These are phyloP conservation scores for Turritopsis rubra DNA, from an alignment of 30 jellyfish, hydroid and myxozoan species.

Conservation along the genomic window DNA sequence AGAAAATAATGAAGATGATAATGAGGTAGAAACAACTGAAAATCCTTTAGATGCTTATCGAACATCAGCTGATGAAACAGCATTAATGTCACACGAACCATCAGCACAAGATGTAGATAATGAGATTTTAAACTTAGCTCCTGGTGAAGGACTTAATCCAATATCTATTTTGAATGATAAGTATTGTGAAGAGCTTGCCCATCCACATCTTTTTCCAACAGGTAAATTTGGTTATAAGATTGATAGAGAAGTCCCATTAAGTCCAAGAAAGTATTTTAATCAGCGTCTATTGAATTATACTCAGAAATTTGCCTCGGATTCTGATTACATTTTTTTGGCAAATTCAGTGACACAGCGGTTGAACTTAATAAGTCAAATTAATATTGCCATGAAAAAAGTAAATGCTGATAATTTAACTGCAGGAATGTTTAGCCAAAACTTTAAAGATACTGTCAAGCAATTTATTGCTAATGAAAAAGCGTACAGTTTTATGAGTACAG, in stretches of 20 bases:
- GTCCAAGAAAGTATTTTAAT: conserved; percentile 17
- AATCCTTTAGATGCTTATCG: conserved; percentile 24
- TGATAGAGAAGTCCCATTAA: neutral
- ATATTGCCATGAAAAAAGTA: conserved; percentile 24
- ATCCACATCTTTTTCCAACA: conserved; percentile 15
- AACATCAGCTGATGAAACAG: conserved; percentile 22
- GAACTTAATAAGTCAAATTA: conserved; percentile 10
- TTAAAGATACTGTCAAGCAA: too few species aligned
- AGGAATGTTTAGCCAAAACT: too few species aligned
- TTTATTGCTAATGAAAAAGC: too few species aligned
- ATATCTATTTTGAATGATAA: conserved; percentile 24
- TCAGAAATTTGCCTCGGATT: conserved; percentile 24
- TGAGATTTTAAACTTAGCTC: conserved; percentile 12
- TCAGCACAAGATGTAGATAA: conserved; percentile 1
- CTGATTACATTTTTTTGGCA: conserved; percentile 23
- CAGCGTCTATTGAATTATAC: conserved; percentile 19
- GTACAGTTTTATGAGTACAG: too few species aligned
- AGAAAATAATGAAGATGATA: conserved; percentile 17
- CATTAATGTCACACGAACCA: conserved; percentile 1
- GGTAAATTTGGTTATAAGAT: conserved; percentile 19
- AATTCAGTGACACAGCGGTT: conserved; percentile 13
- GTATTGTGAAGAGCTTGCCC: conserved; percentile 27
- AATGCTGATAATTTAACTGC: neutral
- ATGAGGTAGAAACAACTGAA: conserved; percentile 27
- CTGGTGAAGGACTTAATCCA: conserved; percentile 17